Evolutionary conservation across 64 coral and sea anemone species (phyloP), one percentile per base, ranked within the genome.

Genomic region (Acropora yongei): DNA sequence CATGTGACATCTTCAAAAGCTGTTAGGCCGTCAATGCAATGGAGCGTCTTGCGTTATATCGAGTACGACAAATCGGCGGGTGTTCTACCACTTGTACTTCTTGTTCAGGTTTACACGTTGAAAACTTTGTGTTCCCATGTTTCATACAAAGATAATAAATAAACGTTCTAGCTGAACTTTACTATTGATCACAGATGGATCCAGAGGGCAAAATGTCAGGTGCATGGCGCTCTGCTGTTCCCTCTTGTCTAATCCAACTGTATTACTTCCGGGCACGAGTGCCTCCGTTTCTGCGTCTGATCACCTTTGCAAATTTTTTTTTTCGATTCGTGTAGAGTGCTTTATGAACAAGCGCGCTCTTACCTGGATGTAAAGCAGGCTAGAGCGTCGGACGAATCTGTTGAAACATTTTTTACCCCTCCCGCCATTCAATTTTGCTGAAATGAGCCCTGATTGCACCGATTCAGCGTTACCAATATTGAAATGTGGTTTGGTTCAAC

Each of bases 361-460:
- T 42, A 75, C 73, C 73, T 75, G 73, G 73, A 75, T 75, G 73
- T 75, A 75, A 75, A 75, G 73, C 73, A 75, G 73, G 73, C 73
- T 75, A 75, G 40, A 75, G 73, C 73, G 40, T 75, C 41, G 73
- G 73, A 75, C 73, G 73, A 75, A 75, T 75, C 73, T 75, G 73
- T 75, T 75, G 73, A 75, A 75, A 75, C 73, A 75, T 75, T 75
- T 75, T 75, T 75, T 44, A 75, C 73, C 73, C 73, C 73, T 75
- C 73, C 73, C 41, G 73, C 73, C 73, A 75, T 75, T 75, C 73
- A 75, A 75, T 75, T 39, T 75, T 75, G 73, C 73, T 75, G 73
- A 75, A 75, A 75, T 75, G 41, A 75, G 40, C 30, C 73, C 73
- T 40, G 71, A 74, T 74, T 74, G 71, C 71, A 30, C 18, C 71